Evolutionary conservation across 2,888 invertebrate species (phyloP).

Genomic region (Heliconius cydno): DNA sequence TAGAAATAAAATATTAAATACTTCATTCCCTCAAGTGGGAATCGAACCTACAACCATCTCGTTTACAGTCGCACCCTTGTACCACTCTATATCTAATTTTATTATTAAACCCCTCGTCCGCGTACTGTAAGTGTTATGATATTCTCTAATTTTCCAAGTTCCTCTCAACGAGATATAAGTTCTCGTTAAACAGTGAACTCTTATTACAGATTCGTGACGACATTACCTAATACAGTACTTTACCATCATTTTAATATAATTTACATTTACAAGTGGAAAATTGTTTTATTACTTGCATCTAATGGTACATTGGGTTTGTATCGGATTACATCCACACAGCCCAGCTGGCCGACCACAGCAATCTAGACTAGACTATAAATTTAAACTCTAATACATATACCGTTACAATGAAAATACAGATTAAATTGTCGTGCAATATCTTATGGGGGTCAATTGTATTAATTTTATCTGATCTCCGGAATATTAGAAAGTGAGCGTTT

Average conservation of each 20-base stretch:
- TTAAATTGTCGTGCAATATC: conserved; percentile 56
- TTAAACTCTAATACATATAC: conserved; percentile 57
- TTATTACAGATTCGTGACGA: conserved; percentile 41
- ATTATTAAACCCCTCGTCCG: not conserved
- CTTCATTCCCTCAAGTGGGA: no score
- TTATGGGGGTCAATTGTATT: conserved; percentile 58
- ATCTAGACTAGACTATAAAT: conserved; percentile 55
- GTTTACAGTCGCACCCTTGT: no score
- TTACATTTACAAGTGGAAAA: conserved; percentile 47
- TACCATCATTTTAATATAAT: conserved; percentile 42
- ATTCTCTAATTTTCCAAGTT: conserved; percentile 23
- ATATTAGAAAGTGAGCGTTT: conserved; percentile 63
- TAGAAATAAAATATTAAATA: no score
- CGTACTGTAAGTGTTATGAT: not conserved
- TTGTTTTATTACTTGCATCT: conserved; percentile 36
- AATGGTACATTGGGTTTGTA: conserved; percentile 34
- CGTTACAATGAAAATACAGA: conserved; percentile 58
- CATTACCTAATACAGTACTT: conserved; percentile 37
- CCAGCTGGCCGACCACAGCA: conserved; percentile 49
- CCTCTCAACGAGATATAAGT: conserved; percentile 29
- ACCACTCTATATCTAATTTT: no score
- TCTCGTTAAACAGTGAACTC: conserved; percentile 36
- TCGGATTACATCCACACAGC: conserved; percentile 30
- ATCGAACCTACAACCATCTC: no score
- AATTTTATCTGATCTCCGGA: conserved; percentile 55